Evolutionary conservation across 30 jellyfish, hydroid and myxozoan genomes (phyloP).

Genomic region (Hydractinia echinata): DNA sequence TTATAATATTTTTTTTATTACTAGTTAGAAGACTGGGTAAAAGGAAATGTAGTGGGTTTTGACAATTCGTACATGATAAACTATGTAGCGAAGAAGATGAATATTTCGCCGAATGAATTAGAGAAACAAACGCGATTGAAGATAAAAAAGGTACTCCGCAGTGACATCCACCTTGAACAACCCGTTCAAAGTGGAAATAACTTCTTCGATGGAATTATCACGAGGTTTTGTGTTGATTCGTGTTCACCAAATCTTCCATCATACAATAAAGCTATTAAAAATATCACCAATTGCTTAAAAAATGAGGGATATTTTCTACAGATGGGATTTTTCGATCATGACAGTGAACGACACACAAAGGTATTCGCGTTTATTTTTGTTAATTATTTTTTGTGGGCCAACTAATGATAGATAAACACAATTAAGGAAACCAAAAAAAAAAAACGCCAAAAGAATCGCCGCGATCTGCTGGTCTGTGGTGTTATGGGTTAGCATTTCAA

Average conservation of each 20-base stretch:
- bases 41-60: not conserved
- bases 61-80: not conserved
- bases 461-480: no score
- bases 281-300: not conserved
- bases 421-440: no score
- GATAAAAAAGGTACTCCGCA: not conserved
- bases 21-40: slow-evolving; percentile 1
- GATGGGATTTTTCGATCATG: not conserved
- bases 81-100: not conserved
- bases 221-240: slow-evolving; percentile 16
- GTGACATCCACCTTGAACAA: not conserved
- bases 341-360: not conserved
- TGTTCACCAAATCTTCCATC: not conserved
- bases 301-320: not conserved
- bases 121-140: not conserved
- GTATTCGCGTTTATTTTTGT: not conserved
- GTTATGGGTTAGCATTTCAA: no score
- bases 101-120: not conserved
- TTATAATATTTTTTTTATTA: not conserved
- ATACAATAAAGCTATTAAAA: not conserved
- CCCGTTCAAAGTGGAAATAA: not conserved
- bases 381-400: no score
- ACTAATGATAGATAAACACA: no score
- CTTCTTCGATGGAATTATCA: not conserved
- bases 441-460: no score